A percentile compares a stretch with the other conserved stretches of the same genome.
These are phyloP conservation scores for Solenopsis invicta DNA, from an alignment of 1,140 invertebrate genomes.

Conservation along the genomic window DNA sequence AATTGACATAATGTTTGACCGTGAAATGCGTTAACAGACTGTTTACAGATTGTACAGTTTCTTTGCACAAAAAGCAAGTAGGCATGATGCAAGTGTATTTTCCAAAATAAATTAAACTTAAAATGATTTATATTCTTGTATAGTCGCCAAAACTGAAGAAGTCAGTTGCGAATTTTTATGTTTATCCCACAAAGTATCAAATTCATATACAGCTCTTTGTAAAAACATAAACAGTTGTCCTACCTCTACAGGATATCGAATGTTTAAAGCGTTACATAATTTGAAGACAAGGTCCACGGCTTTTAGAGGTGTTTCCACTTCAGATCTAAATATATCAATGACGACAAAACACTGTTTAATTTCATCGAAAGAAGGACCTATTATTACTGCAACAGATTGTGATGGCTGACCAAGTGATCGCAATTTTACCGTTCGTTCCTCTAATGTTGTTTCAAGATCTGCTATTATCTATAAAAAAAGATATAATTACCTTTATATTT, in stretches of 20 bases:
- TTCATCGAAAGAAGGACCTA: background rate
- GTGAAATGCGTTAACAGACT: background rate
- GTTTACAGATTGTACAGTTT: background rate
- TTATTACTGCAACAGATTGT: slow-evolving; percentile 6
- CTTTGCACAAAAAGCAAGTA: background rate
- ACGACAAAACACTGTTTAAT: background rate
- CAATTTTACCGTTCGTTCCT: background rate
- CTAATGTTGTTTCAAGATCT: background rate
- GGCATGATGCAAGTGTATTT: slow-evolving; percentile 24
- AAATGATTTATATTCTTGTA: slow-evolving; percentile 4
- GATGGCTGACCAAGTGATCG: background rate
- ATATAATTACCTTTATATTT: too few relatives aligned
- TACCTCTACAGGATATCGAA: background rate
- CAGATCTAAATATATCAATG: background rate
- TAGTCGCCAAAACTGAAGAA: background rate
- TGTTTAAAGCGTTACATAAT: slow-evolving; percentile 16
- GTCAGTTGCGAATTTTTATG: background rate
- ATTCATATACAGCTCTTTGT: background rate
- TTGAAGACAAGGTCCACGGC: slow-evolving; percentile 3
- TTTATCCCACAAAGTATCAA: slow-evolving; percentile 1
- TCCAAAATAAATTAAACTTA: background rate
- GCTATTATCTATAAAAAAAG: background rate
- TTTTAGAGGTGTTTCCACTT: background rate
- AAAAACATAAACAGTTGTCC: background rate
- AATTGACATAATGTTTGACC: too few relatives aligned